Evolutionary conservation across 2,888 invertebrate species (phyloP).

Genomic region (Dolichomitus sp.): DNA sequence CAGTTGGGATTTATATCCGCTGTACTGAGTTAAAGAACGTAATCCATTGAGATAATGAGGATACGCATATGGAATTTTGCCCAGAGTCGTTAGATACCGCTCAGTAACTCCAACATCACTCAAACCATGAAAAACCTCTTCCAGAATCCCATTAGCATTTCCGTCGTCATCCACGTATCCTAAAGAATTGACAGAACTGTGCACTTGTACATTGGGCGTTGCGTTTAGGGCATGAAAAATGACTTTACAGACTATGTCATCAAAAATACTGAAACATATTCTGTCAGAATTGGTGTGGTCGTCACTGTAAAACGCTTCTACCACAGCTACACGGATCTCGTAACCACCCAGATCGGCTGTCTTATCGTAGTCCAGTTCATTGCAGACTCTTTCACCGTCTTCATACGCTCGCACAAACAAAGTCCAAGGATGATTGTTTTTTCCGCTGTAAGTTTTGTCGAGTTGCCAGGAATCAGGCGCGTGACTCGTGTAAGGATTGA

Average conservation of each 20-base stretch:
- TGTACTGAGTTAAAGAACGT: not conserved
- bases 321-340: conserved; percentile 12
- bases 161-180: not conserved
- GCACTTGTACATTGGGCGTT: not conserved
- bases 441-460: conserved; percentile 2
- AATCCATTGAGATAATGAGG: not conserved
- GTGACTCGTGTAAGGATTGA: conserved; percentile 60
- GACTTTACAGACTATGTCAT: not conserved
- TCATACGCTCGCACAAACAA: conserved; percentile 17
- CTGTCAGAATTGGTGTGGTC: not conserved
- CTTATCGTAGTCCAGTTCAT: conserved; percentile 36
- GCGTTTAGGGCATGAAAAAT: conserved; percentile 31
- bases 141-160: not conserved
- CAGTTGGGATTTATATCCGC: conserved; percentile 17
- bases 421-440: conserved; percentile 38
- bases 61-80: not conserved
- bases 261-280: not conserved
- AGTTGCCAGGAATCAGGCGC: conserved; percentile 64
- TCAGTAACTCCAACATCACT: conserved; percentile 4
- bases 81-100: not conserved
- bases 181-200: not conserved
- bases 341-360: conserved; percentile 39
- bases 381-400: not conserved
- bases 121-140: not conserved
- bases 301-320: not conserved